Evolutionary conservation across 2,888 invertebrate genomes (phyloP), one percentile per base, ranked within the genome.

Genomic region (Agriopis aurantiaria): DNA sequence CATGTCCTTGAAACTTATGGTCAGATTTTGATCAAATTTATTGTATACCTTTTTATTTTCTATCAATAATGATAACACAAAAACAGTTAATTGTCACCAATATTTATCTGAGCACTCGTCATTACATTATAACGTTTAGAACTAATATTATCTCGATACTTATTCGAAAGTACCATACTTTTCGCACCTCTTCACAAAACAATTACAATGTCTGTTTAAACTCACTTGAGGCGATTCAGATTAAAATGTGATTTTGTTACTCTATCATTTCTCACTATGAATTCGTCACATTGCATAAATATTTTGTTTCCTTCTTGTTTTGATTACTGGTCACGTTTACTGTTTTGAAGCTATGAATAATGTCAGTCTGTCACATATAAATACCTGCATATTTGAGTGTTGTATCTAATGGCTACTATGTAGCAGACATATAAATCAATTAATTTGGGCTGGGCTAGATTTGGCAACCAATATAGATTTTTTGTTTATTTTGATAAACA

Each of bases 401-500:
- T 49, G 3, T 46, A 48, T 33, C 12, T 48, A 8, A 46, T 23
- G 46, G 9, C 48, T n/a, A 33, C 23, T 59, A 10, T 62, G 53
- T 62, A 45, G 14, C 62, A 53, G 45, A 61, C 52, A 17, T 43
- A 52, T 52, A 52, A 52, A 61, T 52, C 17, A 49, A 11, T 12
- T 11, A 45, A 45, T 51, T 12, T 65, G 11, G 23, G 40, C 40
- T 65, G 11, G 23, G 40, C 40, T 45, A 62, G 40, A 49, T 58
- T 33, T 48, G 23, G 49, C 55, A 49, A 45, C 40, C 45, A 14
- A 40, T 46, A 12, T 58, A 56, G 23, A 43, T 52, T 57, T 23
- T 45, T 62, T 5, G 11, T 56, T 56, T 41, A n/a, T 69, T 56
- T 53, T 33, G 33, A 10, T 41, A 14, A 56, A 55, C 45, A 61